Evolutionary conservation across 2,888 invertebrate species (phyloP).

Genomic region (Drosophila subsilvestris): DNA sequence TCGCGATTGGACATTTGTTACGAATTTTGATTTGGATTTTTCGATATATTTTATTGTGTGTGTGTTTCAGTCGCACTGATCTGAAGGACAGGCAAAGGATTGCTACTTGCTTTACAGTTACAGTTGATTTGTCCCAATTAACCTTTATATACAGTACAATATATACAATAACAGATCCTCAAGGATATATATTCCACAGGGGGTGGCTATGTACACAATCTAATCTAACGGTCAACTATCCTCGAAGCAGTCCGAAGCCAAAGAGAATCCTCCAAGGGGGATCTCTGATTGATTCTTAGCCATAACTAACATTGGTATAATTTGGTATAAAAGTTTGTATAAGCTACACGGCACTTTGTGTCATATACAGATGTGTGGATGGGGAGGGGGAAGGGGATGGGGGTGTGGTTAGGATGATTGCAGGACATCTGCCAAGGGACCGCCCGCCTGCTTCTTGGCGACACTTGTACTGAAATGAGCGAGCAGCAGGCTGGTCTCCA

Average conservation of each 20-base stretch:
- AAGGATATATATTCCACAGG: conserved; percentile 2
- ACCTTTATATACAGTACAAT: conserved; percentile 31
- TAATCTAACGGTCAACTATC: conserved; percentile 9
- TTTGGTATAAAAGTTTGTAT: conserved; percentile 64
- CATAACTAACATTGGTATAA: conserved; percentile 57
- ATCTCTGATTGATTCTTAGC: conserved; percentile 10
- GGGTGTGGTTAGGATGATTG: conserved; percentile 22
- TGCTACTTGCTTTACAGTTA: neutral
- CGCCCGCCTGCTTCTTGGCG: conserved; percentile 7
- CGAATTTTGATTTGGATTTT: neutral
- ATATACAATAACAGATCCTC: conserved; percentile 35
- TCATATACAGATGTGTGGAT: conserved; percentile 10
- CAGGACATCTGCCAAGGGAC: conserved; percentile 5
- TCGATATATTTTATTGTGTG: neutral
- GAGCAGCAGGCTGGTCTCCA: conserved; percentile 79
- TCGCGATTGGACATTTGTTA: neutral
- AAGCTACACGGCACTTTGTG: conserved; percentile 48
- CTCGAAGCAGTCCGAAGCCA: conserved; percentile 38
- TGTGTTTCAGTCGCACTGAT: neutral
- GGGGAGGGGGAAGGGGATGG: too few species aligned
- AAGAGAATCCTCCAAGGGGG: neutral
- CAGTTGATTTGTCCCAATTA: conserved; percentile 89
- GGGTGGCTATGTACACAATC: conserved; percentile 21
- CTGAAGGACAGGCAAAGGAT: neutral
- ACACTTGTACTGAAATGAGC: conserved; percentile 60